These are phyloP conservation scores for Eupithecia exiguata DNA, from an alignment of 2,888 invertebrate species.

Conservation along the genomic window DNA sequence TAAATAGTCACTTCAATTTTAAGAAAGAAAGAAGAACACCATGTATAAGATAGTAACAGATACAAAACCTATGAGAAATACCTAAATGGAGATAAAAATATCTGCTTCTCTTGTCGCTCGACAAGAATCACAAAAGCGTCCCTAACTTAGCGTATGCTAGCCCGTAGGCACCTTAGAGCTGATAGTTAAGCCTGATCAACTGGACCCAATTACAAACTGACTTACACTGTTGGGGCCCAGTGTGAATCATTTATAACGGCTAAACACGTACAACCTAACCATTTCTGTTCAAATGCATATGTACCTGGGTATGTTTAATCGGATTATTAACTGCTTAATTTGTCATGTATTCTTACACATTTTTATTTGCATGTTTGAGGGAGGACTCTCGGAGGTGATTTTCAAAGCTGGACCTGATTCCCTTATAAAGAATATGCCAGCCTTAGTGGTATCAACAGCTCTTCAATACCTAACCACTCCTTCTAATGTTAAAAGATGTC, in stretches of 20 bases:
- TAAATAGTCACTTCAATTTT: neutral
- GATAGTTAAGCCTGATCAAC: neutral
- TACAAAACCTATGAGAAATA: too few relatives aligned
- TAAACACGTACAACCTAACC: too few relatives aligned
- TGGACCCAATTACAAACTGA: too few relatives aligned
- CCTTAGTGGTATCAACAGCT: neutral
- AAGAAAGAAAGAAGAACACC: too few relatives aligned
- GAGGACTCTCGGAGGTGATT: neutral
- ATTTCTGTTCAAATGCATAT: neutral
- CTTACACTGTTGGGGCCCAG: too few relatives aligned
- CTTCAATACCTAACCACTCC: neutral
- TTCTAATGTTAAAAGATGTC: neutral
- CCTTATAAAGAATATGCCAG: neutral
- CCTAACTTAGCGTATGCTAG: too few relatives aligned
- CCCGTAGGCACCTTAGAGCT: neutral
- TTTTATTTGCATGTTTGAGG: neutral
- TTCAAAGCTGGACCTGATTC: neutral
- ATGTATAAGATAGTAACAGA: too few relatives aligned
- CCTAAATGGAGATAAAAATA: too few relatives aligned
- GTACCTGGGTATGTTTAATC: neutral
- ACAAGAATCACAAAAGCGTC: too few relatives aligned
- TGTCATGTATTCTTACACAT: neutral
- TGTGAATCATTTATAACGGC: too few relatives aligned
- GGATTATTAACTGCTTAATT: neutral
- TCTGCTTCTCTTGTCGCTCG: too few relatives aligned